Percentiles rank a stretch among this genome's conserved stretches.
Conservation (phyloP, 2,113 vertebrate genomes). For the Pterocles gutturalis region DNA sequence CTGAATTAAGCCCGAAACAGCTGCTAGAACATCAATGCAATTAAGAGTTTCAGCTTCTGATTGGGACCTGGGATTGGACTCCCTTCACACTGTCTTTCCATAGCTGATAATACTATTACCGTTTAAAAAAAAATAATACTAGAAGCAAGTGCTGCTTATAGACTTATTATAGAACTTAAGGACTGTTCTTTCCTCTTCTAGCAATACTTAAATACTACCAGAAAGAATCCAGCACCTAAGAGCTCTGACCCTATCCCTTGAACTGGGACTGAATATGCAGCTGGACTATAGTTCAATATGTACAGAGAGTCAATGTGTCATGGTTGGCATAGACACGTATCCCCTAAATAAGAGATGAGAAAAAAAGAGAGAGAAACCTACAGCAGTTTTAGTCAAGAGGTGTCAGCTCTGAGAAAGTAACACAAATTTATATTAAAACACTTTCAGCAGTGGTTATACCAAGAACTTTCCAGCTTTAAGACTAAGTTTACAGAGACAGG, state of each 20-base stretch:
- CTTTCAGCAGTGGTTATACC: neutral
- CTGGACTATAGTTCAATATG: neutral
- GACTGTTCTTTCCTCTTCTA: neutral
- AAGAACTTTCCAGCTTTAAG: neutral
- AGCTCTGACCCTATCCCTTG: neutral
- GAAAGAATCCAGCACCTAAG: neutral
- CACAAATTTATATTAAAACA: neutral
- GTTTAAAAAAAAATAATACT: neutral
- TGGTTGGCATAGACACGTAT: accelerated
- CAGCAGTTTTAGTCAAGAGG: neutral
- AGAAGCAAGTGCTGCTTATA: neutral
- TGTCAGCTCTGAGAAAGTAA: neutral
- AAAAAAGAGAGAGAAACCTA: neutral
- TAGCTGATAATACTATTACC: neutral
- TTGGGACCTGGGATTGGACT: neutral
- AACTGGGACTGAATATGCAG: neutral
- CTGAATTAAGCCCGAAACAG: neutral
- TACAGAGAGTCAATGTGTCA: neutral
- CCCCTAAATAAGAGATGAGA: accelerated
- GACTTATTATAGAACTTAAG: neutral
- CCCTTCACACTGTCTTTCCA: neutral
- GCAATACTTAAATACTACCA: neutral
- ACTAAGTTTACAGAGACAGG: neutral
- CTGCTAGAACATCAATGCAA: neutral
- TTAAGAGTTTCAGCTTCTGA: neutral